phyloP scores from a whole-genome alignment of 2,888 invertebrate genomes.

The Tridacna crocea region DNA sequence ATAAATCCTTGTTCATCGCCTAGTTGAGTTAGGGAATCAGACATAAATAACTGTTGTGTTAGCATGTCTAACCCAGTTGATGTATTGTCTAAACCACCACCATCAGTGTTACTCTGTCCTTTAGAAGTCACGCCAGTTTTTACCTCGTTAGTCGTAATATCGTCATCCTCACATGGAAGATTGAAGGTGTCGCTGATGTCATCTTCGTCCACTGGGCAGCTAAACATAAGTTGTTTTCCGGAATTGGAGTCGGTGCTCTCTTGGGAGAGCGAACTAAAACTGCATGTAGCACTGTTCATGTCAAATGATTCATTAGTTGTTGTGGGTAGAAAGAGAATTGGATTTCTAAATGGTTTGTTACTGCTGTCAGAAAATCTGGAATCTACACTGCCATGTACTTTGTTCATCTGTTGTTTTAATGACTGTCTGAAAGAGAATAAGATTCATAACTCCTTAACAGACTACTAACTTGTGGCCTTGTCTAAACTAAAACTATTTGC shows the following conservation, averaged over 20 bases:
- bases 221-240: slow-evolving; percentile 45
- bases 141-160: neutral
- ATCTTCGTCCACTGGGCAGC: slow-evolving; percentile 43
- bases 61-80: slow-evolving; percentile 17
- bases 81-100: neutral
- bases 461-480: too few relatives aligned
- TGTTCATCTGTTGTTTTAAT: neutral
- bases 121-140: neutral
- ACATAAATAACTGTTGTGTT: slow-evolving; percentile 19
- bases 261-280: slow-evolving; percentile 34
- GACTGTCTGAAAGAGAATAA: slow-evolving; percentile 2
- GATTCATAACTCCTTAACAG: too few relatives aligned
- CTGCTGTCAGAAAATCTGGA: neutral
- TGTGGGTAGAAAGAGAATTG: slow-evolving; percentile 46
- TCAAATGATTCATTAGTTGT: slow-evolving; percentile 2
- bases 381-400: neutral
- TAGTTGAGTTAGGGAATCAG: slow-evolving; percentile 23
- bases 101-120: neutral
- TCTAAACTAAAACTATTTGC: too few relatives aligned
- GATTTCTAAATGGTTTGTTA: slow-evolving; percentile 18
- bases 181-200: slow-evolving; percentile 7
- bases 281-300: slow-evolving; percentile 4
- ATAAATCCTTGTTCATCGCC: slow-evolving; percentile 50
- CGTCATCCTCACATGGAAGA: slow-evolving; percentile 25
- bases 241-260: slow-evolving; percentile 36